Evolutionary conservation across 2,113 vertebrate genomes (phyloP), one percentile per base, ranked within the genome.

Genomic region (Sorex araneus): DNA sequence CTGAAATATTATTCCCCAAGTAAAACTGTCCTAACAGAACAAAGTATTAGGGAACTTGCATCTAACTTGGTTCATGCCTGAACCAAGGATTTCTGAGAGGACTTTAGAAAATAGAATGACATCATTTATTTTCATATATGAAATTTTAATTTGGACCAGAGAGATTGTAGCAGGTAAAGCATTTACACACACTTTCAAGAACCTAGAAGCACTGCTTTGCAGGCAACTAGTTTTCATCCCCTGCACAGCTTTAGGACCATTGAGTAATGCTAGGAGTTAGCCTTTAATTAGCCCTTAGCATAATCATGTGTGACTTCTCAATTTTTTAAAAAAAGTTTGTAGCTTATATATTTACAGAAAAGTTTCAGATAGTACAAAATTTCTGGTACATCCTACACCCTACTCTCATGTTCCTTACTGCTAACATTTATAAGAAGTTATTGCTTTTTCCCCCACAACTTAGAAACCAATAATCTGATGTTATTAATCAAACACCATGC

Each of bases 21-120:
- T 69, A 91, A 86, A 83, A 78, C 3, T 50, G 7, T 75, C n/a
- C 69, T 16, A 69, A 64, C 47, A 83, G 69, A 89, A 45, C 19
- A 70, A 83, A 47, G 8, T 21, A 47, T 43, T 60, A 12, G 34
- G 18, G n/a, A 73, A 28, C 36, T 12, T 73, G 15, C 70, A 57
- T 27, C 21, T 54, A n/a, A 6, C 32, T 75, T 50, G 47, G 47
- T 50, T 50, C 9, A 50, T 10, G 47, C 13, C 47, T 50, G 47
- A 50, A 50, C 47, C 47, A 50, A 50, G 47, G 28, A 66, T 8
- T 43, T n/a, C 25, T 47, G 47, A 89, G 75, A 64, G 4, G 8
- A 85, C 9, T 81, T 83, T 90, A 60, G 60, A 77, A 70, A 92
- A 8, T n/a, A 57, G 6, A 87, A 36, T 2, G 43, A 27, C 11